Evolutionary conservation across 2,888 invertebrate genomes (phyloP).

Genomic region (Ophonus ardosiacus): DNA sequence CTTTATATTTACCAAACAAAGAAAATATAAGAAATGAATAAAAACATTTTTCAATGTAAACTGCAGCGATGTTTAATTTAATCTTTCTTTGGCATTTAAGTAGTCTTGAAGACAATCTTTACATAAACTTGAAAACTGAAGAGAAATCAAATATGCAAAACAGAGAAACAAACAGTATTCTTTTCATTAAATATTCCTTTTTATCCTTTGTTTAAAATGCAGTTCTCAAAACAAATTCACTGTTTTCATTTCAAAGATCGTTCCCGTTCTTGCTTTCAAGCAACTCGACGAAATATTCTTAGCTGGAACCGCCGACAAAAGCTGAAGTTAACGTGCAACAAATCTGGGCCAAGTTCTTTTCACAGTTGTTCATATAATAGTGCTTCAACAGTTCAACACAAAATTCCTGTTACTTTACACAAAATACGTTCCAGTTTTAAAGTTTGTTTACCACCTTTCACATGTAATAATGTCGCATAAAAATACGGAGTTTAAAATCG

Average conservation of each 20-base stretch:
- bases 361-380: constrained; percentile 6
- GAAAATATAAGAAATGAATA: background rate
- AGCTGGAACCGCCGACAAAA: constrained; percentile 27
- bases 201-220: constrained; percentile 42
- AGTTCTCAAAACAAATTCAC: constrained; percentile 34
- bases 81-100: background rate
- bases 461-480: background rate
- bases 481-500: background rate
- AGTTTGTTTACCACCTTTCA: background rate
- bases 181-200: constrained; percentile 47
- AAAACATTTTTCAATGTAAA: background rate
- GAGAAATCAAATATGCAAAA: constrained; percentile 37
- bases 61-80: background rate
- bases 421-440: constrained; percentile 20
- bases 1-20: background rate
- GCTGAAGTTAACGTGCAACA: constrained; percentile 4
- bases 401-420: constrained; percentile 4
- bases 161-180: constrained; percentile 29
- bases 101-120: constrained; percentile 6
- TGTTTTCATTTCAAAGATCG: constrained; percentile 43
- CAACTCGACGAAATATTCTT: constrained; percentile 33
- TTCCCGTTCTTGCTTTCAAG: constrained; percentile 42
- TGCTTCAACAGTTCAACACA: constrained; percentile 6
- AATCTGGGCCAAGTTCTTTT: constrained; percentile 6
- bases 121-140: constrained; percentile 26